Percentiles rank a stretch among this genome's conserved stretches.
phyloP scores from a whole-genome alignment of 2,797 vertebrate species.

The Sebastes melanostomus region DNA sequence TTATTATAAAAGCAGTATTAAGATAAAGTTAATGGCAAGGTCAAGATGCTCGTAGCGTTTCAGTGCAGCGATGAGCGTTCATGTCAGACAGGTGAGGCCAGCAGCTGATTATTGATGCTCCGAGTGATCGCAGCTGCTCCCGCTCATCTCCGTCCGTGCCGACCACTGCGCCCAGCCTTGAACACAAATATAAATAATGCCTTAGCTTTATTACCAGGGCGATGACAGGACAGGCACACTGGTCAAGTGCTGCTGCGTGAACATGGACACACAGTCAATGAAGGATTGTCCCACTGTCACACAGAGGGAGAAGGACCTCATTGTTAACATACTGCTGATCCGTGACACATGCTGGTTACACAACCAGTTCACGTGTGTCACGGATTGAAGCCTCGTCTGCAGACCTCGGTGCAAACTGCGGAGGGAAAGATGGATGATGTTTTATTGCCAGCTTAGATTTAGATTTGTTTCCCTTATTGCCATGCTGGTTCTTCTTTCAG shows the following conservation, averaged over 20 bases:
- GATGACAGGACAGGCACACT: conserved; percentile 39
- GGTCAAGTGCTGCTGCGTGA: conserved; percentile 18
- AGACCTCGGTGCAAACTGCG: not conserved
- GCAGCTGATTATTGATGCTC: conserved; percentile 24
- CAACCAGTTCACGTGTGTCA: conserved; percentile 25
- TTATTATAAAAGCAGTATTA: not conserved
- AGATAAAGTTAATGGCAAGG: not conserved
- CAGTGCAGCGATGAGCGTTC: not conserved
- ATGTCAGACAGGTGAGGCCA: conserved; percentile 25
- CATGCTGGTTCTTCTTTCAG: not conserved
- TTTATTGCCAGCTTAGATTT: not conserved
- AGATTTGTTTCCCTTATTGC: not conserved
- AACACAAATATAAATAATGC: conserved; percentile 54
- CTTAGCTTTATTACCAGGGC: conserved; percentile 23
- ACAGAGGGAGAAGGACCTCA: conserved; percentile 30
- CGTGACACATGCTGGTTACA: conserved; percentile 44
- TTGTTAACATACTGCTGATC: conserved; percentile 59
- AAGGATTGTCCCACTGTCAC: conserved; percentile 35
- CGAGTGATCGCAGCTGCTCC: conserved; percentile 49
- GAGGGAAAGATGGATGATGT: conserved; percentile 2
- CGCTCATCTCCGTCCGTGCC: conserved; percentile 20
- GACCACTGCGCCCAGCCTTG: conserved; percentile 18
- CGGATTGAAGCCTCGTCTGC: not conserved
- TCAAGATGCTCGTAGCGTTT: conserved; percentile 14
- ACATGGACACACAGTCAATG: conserved; percentile 28